Conservation (phyloP, 2,888 invertebrate species). For the Idaea straminata region DNA sequence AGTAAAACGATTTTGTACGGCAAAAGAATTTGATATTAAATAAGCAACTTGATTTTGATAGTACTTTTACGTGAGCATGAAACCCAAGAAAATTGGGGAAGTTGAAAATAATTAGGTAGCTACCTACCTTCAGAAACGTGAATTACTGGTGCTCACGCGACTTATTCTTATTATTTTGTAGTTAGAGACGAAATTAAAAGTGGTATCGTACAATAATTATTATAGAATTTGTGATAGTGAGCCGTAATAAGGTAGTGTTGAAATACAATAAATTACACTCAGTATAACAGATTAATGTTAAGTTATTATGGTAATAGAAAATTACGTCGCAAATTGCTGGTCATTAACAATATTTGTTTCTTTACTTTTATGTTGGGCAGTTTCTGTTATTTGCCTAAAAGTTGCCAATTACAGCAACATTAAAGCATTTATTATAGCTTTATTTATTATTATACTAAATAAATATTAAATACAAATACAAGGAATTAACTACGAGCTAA, state of each 20-base stretch:
- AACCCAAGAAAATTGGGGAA: conserved; percentile 57
- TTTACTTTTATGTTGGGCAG: neutral
- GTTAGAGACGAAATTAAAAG: conserved; percentile 68
- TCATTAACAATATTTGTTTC: conserved; percentile 1
- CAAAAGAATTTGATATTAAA: conserved; percentile 7
- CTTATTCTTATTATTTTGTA: conserved; percentile 69
- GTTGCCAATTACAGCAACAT: neutral
- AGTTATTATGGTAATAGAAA: conserved; percentile 1
- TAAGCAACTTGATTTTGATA: conserved; percentile 11
- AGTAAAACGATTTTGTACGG: neutral
- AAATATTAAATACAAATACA: too few relatives aligned
- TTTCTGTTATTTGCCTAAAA: neutral
- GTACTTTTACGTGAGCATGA: conserved; percentile 38
- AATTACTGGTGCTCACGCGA: conserved; percentile 66
- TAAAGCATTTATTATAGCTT: neutral
- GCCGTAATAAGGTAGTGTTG: conserved; percentile 24
- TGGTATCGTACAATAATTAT: conserved; percentile 56
- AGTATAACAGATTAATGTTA: conserved; percentile 16
- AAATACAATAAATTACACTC: conserved; percentile 25
- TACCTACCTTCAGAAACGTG: conserved; percentile 50
- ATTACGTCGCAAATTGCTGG: neutral
- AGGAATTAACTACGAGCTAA: too few relatives aligned
- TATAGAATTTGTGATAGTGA: conserved; percentile 47
- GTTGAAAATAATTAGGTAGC: conserved; percentile 61
- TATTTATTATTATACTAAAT: too few relatives aligned